Percentiles rank a stretch among this genome's conserved stretches.
These are phyloP conservation scores for Trematocara nigrifrons DNA, from an alignment of 2,113 vertebrate genomes.

Conservation along the genomic window DNA sequence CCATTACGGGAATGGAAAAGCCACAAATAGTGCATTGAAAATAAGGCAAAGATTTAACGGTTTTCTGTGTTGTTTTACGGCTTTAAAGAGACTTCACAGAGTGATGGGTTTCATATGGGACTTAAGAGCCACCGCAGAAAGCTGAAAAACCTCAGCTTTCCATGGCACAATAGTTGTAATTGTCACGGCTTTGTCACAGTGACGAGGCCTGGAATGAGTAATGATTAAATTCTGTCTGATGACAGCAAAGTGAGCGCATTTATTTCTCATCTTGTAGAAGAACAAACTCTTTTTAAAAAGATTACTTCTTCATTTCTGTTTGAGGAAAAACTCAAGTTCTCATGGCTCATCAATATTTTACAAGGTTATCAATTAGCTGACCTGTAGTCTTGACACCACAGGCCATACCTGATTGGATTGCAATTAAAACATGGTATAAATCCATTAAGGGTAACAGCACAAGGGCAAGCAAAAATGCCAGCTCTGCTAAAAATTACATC, in stretches of 20 bases:
- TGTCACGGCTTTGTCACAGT: constrained; percentile 31
- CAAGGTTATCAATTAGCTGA: constrained; percentile 47
- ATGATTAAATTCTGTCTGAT: neutral
- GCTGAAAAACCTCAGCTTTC: constrained; percentile 47
- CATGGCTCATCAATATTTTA: constrained; percentile 31
- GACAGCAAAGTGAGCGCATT: neutral
- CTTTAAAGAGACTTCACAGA: constrained; percentile 40
- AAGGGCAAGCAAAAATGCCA: constrained; percentile 15
- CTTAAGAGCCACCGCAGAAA: constrained; percentile 40
- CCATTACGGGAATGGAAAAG: constrained; percentile 44
- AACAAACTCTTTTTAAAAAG: neutral
- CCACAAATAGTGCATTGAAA: constrained; percentile 45
- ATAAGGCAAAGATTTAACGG: constrained; percentile 49
- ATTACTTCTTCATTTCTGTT: neutral
- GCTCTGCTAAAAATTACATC: neutral
- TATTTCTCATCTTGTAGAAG: neutral
- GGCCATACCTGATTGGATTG: constrained; percentile 30
- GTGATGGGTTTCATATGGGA: constrained; percentile 62
- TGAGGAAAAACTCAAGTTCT: neutral
- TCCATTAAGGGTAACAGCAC: constrained; percentile 18
- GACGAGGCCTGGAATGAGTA: constrained; percentile 9
- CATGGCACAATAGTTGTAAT: constrained; percentile 34
- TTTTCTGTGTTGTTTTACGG: constrained; percentile 63
- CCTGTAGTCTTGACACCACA: constrained; percentile 49
- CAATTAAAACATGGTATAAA: constrained; percentile 41